Base-by-base conservation (phyloP, 2,888 invertebrate species). In the Nomada fucata region DNA sequence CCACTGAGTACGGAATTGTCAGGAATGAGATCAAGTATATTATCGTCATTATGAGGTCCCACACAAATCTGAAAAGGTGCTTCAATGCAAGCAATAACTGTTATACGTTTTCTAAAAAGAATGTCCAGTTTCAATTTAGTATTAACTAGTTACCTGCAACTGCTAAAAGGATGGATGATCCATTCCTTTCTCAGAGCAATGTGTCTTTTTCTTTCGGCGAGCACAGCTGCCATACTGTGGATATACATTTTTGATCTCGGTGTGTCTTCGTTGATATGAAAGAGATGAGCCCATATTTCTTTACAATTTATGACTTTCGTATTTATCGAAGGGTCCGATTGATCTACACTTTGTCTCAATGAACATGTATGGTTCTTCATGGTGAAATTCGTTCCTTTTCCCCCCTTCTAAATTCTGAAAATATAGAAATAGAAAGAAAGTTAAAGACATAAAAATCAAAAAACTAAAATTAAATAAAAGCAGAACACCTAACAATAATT, bases 111-210 rank as follows among this genome's bases (percentile, higher is more conserved):
- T 29, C 15, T 18, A 18, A 47, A 47, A 9, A 13, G 1, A 3
- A 18, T 9, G 13, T 52, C 15, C 13, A 20, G 52, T 36, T 15
- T 15, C 29, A 3, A 23, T 7, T n/a, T 18, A 23, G 0, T 23
- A n/a, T 26, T 0, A 36, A 15, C 11, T 0, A 0, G 7, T 42
- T 83, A 89, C 91, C 89, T 89, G 70, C 81, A 52, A 11, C 76
- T 77, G 74, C 93, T 93, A 57, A 91, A 93, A 2, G 93, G 93
- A 87, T 93, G 93, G 77, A 93, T 84, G 59, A 93, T 90, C 92
- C 93, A 93, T 86, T 85, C 90, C 60, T 89, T 67, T 55, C 82
- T 77, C 18, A 80, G 63, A 13, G 64, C 72, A 42, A 59, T 67
- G 26, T 92, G 92, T 11, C 90, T 87, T 63, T 69, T 88, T 82